These are phyloP conservation scores for Euura saliciscinereae DNA, from an alignment of 1,140 invertebrate genomes.

Conservation along the genomic window DNA sequence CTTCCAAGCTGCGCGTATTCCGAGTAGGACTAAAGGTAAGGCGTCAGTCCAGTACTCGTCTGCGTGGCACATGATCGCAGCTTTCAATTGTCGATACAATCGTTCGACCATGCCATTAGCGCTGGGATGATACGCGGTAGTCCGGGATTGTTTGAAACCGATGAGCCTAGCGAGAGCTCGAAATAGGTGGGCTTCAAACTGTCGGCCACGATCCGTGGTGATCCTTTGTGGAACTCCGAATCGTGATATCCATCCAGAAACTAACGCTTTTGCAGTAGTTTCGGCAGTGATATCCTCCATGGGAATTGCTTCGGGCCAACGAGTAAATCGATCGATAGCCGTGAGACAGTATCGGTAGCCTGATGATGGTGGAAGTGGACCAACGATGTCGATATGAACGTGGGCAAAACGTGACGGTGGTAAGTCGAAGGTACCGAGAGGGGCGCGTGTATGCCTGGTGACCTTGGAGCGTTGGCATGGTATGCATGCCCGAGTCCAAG, in stretches of 20 bases:
- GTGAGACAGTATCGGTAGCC: conserved; percentile 31
- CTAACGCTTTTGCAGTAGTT: conserved; percentile 39
- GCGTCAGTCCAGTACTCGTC: no score
- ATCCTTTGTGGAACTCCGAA: conserved; percentile 39
- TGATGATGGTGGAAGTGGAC: conserved; percentile 26
- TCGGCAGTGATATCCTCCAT: conserved; percentile 42
- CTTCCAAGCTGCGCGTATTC: no score
- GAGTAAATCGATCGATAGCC: conserved; percentile 34
- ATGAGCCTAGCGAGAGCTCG: conserved; percentile 7
- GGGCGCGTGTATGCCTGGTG: conserved; percentile 22
- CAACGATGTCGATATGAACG: conserved; percentile 45
- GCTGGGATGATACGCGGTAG: conserved; percentile 24
- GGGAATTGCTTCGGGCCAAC: conserved; percentile 51
- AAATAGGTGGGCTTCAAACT: conserved; percentile 30
- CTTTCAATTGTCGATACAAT: conserved; percentile 28
- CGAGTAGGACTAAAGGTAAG: no score
- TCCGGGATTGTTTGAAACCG: conserved; percentile 10
- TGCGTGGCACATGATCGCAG: no score
- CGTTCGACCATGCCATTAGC: conserved; percentile 32
- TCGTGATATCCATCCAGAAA: conserved; percentile 42
- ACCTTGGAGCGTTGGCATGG: conserved; percentile 34
- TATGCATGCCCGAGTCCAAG: conserved; percentile 31
- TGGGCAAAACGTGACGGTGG: conserved; percentile 31
- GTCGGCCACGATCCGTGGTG: conserved; percentile 25
- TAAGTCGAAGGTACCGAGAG: conserved; percentile 20